Base-by-base conservation (phyloP, 2,797 vertebrate species). In the Huso huso region DNA sequence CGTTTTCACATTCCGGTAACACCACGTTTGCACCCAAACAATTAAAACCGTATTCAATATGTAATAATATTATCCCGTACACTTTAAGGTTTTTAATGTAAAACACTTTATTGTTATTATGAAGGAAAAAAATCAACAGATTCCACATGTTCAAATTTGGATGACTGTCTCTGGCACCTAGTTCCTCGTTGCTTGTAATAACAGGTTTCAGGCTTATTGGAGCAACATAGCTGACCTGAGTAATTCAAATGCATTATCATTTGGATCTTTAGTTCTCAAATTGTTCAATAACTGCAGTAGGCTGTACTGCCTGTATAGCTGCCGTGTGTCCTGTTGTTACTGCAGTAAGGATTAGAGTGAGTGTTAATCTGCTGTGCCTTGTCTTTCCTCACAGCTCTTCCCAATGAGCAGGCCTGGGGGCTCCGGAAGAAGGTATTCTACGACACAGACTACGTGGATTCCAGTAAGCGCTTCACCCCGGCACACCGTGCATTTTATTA, bases 361-460 rank as follows among this genome's bases (percentile, higher is more conserved):
- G 5, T 37, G 37, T 37, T 37, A 37, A 37, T 37, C 3, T 37
- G 23, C 65, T 1, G 12, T 6, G 61, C 9, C 8, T 0, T 73
- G 10, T 69, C 23, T 8, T 63, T 64, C 10, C 64, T 53, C 64
- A 8, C 74, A 92, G 90, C 75, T 61, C 82, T 96, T 49, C 94
- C 93, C 6, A 88, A 87, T 59, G 96, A 96, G 66, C 82, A 97
- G 81, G 93, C 95, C 0, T 98, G 97, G 97, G 97, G 97, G 51
- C 88, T 79, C 49, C 92, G 82, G 79, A 98, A 96, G 80, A 94
- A 86, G 73, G 77, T 88, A 11, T 99, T 90, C 74, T 98, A 99
- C 0, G 86, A 95, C 74, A 89, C 94, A 0, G 97, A 98, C 77
- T 95, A 94, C 0, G 79, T 79, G 58, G 37, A 71, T 53, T 68